Base-by-base conservation (phyloP, 1,140 invertebrate genomes). In the Trichogramma pretiosum region DNA sequence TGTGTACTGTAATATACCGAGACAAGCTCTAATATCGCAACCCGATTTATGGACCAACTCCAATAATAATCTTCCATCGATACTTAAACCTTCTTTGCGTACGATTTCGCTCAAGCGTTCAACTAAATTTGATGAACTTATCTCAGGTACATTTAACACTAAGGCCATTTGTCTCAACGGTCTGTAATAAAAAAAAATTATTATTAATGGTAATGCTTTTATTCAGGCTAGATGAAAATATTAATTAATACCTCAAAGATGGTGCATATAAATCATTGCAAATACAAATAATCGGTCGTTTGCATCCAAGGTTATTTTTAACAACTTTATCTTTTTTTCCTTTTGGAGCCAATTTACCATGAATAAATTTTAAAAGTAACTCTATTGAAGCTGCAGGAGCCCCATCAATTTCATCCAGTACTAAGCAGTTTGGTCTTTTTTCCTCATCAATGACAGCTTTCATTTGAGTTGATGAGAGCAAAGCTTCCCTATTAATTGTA, bases 381-480 rank as follows among this genome's bases (percentile, higher is more conserved):
- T 95, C 91, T 34, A 98, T 92, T 3, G 93, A 87, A 8, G 87
- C 76, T 18, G 74, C 76, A 60, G 82, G 74, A 23, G 94, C 92
- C 26, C 94, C 94, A 74, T 98, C 95, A 54, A 98, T 96, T 79
- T 98, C 95, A 77, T 98, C 94, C 60, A 98, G 79, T 54, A 98
- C 76, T 24, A 98, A 77, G 73, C 94, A 98, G 65, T 96, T 98
- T 4, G 95, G 95, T 53, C 84, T 67, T 34, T 80, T 83, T 56
- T 91, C 80, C 48, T 73, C 65, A 56, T 86, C 87, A 10, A 94
- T 70, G 0, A 96, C 85, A 4, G 92, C 82, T 55, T 81, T 78
- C 89, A 95, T 96, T 64, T 93, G 85, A 5, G 92, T 96, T 2
- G 92, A 82, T 52, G 87, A 81, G 64, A 95, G 85, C 17, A 97